These are phyloP conservation scores for Tenodera sinensis DNA, from an alignment of 2,888 invertebrate species.

Conservation along the genomic window DNA sequence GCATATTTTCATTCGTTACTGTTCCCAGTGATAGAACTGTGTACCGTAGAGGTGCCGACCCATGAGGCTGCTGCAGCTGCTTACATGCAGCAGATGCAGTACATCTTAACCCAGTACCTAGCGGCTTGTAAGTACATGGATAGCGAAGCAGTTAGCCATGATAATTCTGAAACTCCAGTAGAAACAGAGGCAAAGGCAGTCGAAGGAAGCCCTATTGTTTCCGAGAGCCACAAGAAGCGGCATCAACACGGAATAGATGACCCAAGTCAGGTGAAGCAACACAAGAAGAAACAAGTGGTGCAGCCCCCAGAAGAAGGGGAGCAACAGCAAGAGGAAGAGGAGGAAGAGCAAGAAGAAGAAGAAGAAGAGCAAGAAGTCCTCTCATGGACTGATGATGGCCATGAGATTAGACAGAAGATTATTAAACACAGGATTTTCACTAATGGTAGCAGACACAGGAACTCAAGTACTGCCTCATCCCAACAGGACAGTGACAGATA, in stretches of 20 bases:
- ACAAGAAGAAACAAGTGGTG: not conserved
- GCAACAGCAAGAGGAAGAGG: too few relatives aligned
- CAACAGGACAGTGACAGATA: not conserved
- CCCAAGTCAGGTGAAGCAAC: not conserved
- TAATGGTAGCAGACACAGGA: not conserved
- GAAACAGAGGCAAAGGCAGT: not conserved
- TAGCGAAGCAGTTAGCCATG: not conserved
- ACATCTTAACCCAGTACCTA: not conserved
- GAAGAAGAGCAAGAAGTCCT: not conserved
- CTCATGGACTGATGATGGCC: not conserved
- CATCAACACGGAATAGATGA: not conserved
- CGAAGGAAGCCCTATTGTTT: not conserved
- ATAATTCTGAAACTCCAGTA: not conserved
- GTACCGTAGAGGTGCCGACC: conserved; percentile 44
- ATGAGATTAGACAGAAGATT: not conserved
- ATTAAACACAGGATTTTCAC: not conserved
- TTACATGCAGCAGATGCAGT: conserved; percentile 12
- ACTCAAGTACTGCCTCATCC: too few relatives aligned
- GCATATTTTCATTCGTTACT: conserved; percentile 28
- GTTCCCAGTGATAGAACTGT: conserved; percentile 47
- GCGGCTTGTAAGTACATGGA: not conserved
- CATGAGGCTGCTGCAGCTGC: conserved; percentile 35
- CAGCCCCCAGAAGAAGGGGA: not conserved
- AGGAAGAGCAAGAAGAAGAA: not conserved
- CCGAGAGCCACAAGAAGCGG: not conserved